phyloP scores from a whole-genome alignment of 2,888 invertebrate genomes.

The Osmoderma eremita region DNA sequence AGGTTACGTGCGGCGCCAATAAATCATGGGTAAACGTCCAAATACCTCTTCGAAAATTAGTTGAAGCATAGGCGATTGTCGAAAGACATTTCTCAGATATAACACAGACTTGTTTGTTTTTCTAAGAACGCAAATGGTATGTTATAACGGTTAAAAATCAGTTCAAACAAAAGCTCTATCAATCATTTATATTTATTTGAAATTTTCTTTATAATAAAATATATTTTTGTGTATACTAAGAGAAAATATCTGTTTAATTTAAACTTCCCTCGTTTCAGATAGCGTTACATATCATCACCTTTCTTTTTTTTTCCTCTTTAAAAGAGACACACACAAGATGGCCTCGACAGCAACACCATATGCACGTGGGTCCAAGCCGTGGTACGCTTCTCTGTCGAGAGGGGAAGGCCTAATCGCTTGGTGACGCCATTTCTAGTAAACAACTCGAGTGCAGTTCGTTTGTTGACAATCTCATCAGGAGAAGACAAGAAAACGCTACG shows the following conservation, averaged over 20 bases:
- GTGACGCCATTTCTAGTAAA: constrained; percentile 58
- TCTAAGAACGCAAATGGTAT: neutral
- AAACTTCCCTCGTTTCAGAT: constrained; percentile 35
- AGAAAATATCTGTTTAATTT: neutral
- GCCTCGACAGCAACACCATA: constrained; percentile 37
- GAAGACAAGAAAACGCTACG: constrained; percentile 11
- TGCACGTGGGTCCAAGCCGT: constrained; percentile 21
- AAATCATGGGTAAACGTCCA: constrained; percentile 7
- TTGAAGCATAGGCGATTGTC: neutral
- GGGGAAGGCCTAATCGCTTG: constrained; percentile 25
- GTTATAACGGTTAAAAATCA: neutral
- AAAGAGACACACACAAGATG: constrained; percentile 26
- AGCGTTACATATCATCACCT: constrained; percentile 10
- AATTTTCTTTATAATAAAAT: no score
- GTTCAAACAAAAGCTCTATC: no score
- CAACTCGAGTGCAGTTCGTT: constrained; percentile 53
- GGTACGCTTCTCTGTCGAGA: constrained; percentile 10
- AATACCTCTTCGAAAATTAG: constrained; percentile 1
- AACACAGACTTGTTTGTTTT: neutral
- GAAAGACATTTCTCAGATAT: neutral
- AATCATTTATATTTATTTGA: no score
- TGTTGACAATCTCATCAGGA: constrained; percentile 44
- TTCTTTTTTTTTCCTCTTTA: constrained; percentile 23
- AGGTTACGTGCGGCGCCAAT: neutral
- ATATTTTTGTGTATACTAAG: no score